Percentiles rank a stretch among this genome's conserved stretches.
Evolutionary conservation across 2,888 invertebrate species (phyloP).

Genomic region (Sphecodes monilicornis): DNA sequence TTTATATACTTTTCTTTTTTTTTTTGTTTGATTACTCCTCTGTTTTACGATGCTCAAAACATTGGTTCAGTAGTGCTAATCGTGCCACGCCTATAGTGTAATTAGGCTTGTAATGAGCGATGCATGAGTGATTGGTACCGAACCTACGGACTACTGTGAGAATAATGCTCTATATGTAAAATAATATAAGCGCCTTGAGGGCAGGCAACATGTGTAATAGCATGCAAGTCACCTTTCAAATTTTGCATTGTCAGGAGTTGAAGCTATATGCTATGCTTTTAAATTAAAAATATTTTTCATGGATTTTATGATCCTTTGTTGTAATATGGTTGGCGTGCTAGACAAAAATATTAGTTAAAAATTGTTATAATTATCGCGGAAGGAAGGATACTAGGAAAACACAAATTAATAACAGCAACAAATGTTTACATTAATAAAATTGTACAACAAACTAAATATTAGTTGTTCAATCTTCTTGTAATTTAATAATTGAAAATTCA

Average conservation of each 20-base stretch:
- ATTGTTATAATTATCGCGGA: neutral
- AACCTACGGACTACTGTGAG: conserved; percentile 78
- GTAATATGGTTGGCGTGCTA: conserved; percentile 26
- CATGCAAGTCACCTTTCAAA: conserved; percentile 72
- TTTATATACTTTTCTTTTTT: neutral
- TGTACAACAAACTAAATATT: neutral
- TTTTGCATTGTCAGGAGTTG: conserved; percentile 34
- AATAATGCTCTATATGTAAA: conserved; percentile 81
- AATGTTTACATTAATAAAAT: neutral
- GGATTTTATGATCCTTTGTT: conserved; percentile 9
- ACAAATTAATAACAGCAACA: neutral
- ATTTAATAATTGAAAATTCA: neutral
- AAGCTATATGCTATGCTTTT: conserved; percentile 20
- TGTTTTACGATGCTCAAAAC: conserved; percentile 47
- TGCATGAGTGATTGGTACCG: conserved; percentile 75
- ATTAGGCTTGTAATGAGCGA: conserved; percentile 71
- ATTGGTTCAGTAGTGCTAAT: conserved; percentile 63
- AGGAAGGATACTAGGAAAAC: neutral
- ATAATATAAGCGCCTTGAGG: conserved; percentile 77
- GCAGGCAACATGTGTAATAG: conserved; percentile 60
- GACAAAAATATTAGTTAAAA: conserved; percentile 14
- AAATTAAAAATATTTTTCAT: conserved; percentile 10
- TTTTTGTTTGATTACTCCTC: conserved; percentile 37
- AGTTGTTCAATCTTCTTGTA: neutral
- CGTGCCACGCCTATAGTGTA: conserved; percentile 70